Evolutionary conservation across 2,797 vertebrate species (phyloP), one percentile per base, ranked within the genome.

Genomic region (Sebastes matsubarae): DNA sequence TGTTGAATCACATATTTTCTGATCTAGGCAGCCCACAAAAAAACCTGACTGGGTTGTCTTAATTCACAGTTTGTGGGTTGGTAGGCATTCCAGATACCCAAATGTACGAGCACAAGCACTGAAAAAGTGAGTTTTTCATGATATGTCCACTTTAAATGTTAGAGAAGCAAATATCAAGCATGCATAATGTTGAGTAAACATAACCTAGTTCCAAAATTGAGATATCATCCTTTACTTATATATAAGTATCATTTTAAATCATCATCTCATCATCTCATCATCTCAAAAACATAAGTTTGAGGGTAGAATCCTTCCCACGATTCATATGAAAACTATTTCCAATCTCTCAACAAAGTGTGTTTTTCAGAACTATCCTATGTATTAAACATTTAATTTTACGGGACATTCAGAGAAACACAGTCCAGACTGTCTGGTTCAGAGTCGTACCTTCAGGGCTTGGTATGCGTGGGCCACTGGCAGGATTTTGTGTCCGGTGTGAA

Each of bases 401-500:
- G 13, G 10, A 8, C 2, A 38, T 72, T 66, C 32, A 24, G 24
- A 25, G 30, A 64, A 65, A 46, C 2, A 2, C 16, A 36, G 25
- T 30, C 14, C 59, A 34, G 46, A 16, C 11, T 4, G 61, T 32
- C 72, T 3, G 50, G 34, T 8, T 66, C 30, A 22, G 66, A 18
- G 12, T 24, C 9, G 69, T 85, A 99, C 98, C 96, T 98, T 97
- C 38, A 99, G 96, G 12, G 97, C 97, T 89, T 98, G 98, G 93
- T 98, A 98, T 2, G 98, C 97, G 18, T 96, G 97, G 74, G 97
- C 95, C 67, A 99, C 96, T 0, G 97, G 97, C 0, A 97, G 96
- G 87, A 99, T 96, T 93, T 99, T 98, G 94, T 99, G 98, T 67
- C 97, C 96, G 0, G 96, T 92, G 91, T 99, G 98, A 46, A 95